phyloP scores from a whole-genome alignment of 2,113 vertebrate species.

The Hemibagrus wyckioides region DNA sequence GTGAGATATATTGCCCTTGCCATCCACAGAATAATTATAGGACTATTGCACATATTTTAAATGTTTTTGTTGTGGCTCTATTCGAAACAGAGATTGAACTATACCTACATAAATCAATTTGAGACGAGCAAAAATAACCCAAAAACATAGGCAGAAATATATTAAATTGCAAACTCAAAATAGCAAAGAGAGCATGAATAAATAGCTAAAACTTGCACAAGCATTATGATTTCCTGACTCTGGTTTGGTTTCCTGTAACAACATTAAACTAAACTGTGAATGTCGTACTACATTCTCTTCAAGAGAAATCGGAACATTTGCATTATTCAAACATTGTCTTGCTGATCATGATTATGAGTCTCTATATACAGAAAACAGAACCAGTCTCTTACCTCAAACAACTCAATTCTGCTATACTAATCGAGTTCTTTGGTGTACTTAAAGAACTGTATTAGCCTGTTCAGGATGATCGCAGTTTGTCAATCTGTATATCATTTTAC shows the following conservation, averaged over 20 bases:
- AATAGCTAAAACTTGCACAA: background rate
- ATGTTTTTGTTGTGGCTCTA: background rate
- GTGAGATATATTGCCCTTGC: background rate
- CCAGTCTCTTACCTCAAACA: background rate
- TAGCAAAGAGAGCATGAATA: background rate
- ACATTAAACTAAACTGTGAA: conserved; percentile 10
- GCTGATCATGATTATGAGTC: background rate
- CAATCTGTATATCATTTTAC: background rate
- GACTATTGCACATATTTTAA: background rate
- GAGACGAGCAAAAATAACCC: background rate
- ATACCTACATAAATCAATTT: background rate
- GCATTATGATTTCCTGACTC: conserved; percentile 3
- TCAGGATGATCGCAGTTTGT: background rate
- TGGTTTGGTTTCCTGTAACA: background rate
- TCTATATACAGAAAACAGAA: background rate
- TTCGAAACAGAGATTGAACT: background rate
- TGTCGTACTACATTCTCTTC: background rate
- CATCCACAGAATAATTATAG: conserved; percentile 2
- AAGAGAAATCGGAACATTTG: background rate
- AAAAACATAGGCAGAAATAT: background rate
- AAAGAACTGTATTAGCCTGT: background rate
- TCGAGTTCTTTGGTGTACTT: background rate
- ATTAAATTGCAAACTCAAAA: background rate
- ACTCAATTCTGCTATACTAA: background rate
- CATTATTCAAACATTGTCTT: background rate